phyloP scores from a whole-genome alignment of 2,888 invertebrate species.

The Nephrotoma appendiculata region DNA sequence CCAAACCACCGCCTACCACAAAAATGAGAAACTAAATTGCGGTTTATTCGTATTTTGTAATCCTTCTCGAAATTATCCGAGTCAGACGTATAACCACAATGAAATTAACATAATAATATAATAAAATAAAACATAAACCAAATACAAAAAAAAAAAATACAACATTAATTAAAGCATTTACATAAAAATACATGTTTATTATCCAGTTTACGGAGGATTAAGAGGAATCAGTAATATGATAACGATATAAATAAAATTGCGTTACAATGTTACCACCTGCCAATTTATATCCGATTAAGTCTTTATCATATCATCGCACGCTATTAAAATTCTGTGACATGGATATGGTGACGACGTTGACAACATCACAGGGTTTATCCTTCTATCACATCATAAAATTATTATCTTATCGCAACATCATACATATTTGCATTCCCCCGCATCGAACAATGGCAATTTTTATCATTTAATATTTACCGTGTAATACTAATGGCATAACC shows the following conservation, averaged over 20 bases:
- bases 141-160: background rate
- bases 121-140: background rate
- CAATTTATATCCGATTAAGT: background rate
- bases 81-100: too few species aligned
- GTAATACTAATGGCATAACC: background rate
- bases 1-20: too few species aligned
- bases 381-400: background rate
- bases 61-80: too few species aligned
- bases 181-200: background rate
- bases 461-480: background rate
- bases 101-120: background rate
- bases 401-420: background rate
- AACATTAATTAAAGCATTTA: background rate
- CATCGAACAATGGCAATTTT: background rate
- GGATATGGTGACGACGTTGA: background rate
- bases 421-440: background rate
- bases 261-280: background rate
- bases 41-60: too few species aligned
- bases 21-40: too few species aligned
- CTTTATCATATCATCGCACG: background rate
- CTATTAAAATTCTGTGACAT: background rate
- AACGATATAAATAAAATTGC: background rate
- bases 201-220: background rate
- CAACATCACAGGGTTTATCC: background rate
- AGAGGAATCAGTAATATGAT: background rate